Conservation (phyloP, 1,140 invertebrate genomes). For the Drosophila jambulina region DNA sequence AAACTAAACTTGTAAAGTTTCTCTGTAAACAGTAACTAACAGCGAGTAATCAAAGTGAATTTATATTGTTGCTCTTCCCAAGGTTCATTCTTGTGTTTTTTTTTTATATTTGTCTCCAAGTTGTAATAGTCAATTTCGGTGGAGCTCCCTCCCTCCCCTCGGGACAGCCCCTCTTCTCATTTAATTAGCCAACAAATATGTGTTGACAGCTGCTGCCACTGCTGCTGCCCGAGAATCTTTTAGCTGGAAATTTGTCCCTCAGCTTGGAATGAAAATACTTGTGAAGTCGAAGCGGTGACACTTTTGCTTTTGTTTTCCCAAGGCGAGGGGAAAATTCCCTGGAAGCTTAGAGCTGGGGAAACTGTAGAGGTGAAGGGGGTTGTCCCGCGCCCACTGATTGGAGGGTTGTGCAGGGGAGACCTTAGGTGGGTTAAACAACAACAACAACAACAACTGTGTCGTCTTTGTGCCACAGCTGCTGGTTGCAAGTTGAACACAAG, state of each 20-base stretch:
- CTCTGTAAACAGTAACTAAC: conserved; percentile 29
- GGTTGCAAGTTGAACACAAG: conserved; percentile 52
- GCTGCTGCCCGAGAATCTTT: conserved; percentile 61
- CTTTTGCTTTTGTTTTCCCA: conserved; percentile 74
- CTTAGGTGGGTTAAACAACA: conserved; percentile 31
- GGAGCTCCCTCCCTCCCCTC: conserved; percentile 10
- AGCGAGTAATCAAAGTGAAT: conserved; percentile 33
- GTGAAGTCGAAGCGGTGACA: conserved; percentile 44
- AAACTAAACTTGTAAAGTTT: conserved; percentile 18
- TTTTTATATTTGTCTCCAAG: background rate
- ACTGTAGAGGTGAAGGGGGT: conserved; percentile 25
- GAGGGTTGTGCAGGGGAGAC: background rate
- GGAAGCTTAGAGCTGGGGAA: conserved; percentile 11
- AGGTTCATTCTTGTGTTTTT: conserved; percentile 4
- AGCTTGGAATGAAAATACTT: conserved; percentile 55
- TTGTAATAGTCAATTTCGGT: conserved; percentile 42
- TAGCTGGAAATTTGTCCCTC: conserved; percentile 65
- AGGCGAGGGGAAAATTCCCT: conserved; percentile 22
- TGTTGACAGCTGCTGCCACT: conserved; percentile 51
- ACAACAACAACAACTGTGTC: background rate
- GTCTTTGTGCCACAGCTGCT: conserved; percentile 47
- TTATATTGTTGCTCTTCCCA: conserved; percentile 28
- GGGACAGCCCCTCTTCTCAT: conserved; percentile 11
- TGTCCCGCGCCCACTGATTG: conserved; percentile 25
- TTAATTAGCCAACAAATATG: conserved; percentile 49